Base-by-base conservation (phyloP, 1,140 invertebrate species). In the Sinella curviseta region DNA sequence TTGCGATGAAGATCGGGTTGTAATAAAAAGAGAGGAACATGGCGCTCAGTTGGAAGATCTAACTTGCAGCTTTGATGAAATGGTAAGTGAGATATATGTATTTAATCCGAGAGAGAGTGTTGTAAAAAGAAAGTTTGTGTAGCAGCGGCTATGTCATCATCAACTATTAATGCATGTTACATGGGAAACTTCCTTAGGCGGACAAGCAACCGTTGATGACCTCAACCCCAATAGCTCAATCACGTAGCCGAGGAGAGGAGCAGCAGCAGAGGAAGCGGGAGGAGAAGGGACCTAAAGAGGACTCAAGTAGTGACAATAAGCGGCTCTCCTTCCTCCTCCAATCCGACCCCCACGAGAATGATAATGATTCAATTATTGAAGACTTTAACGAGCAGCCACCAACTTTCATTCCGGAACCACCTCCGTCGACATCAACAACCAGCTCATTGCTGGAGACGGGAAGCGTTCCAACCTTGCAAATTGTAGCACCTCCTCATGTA, bases 401-500 rank as follows among this genome's bases (percentile, higher is more conserved):
- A 2, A 24, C 26, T 8, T 77, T 77, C 28, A 77, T 77, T 70
- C 76, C 76, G 67, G 60, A 65, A 34, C 76, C 57, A 17, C 76
- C 76, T 35, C 57, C 76, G n/a, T 2, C 30, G 39, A 36, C 34
- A 48, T 28, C 55, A 67, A n/a, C n/a, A n/a, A n/a, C n/a, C n/a
- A n/a, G n/a, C n/a, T n/a, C n/a, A n/a, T 31, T 16, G 65, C 17
- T 20, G 36, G 28, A 20, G 67, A 54, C 48, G 12, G n/a, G n/a
- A 54, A n/a, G n/a, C n/a, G n/a, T n/a, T 26, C 12, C 81, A 70
- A 78, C 81, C 1, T 28, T 73, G 74, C 78, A 78, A 57, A 80
- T 82, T 60, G 79, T 79, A 8, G 54, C 78, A 20, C 81, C 81
- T 36, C 81, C 81, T 26, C 78, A 77, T 31, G 74, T 36, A 33